Evolutionary conservation across 2,113 vertebrate species (phyloP).

Genomic region (Aegithalos caudatus): DNA sequence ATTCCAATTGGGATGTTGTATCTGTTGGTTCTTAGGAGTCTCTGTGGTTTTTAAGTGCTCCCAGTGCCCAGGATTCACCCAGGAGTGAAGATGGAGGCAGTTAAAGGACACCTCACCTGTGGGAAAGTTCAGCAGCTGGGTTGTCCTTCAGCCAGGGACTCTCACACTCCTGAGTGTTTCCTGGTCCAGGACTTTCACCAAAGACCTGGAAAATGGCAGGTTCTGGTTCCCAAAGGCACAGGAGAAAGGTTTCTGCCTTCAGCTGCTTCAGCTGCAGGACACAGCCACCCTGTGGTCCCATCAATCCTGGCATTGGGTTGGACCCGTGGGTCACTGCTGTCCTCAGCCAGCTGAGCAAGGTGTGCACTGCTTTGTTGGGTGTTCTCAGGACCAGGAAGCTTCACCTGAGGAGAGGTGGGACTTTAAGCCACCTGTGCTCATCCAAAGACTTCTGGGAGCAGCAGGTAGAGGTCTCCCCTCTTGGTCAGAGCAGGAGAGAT

Average conservation of each 20-base stretch:
- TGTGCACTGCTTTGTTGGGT: accelerated
- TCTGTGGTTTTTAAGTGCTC: neutral
- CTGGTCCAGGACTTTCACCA: neutral
- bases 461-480: no score
- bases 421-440: neutral
- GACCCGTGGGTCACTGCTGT: neutral
- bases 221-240: neutral
- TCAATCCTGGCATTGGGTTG: accelerated
- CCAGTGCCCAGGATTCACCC: neutral
- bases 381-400: neutral
- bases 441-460: neutral
- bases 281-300: accelerated
- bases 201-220: neutral
- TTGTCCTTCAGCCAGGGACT: neutral
- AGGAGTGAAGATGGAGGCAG: accelerated
- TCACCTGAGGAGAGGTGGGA: neutral
- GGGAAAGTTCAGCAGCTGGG: neutral
- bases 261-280: neutral
- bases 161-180: neutral
- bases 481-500: neutral
- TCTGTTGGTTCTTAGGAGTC: neutral
- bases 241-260: neutral
- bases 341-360: neutral
- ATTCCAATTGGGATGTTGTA: neutral
- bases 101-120: neutral